phyloP scores from a whole-genome alignment of 1,140 invertebrate species.

The Onthophagus taurus region DNA sequence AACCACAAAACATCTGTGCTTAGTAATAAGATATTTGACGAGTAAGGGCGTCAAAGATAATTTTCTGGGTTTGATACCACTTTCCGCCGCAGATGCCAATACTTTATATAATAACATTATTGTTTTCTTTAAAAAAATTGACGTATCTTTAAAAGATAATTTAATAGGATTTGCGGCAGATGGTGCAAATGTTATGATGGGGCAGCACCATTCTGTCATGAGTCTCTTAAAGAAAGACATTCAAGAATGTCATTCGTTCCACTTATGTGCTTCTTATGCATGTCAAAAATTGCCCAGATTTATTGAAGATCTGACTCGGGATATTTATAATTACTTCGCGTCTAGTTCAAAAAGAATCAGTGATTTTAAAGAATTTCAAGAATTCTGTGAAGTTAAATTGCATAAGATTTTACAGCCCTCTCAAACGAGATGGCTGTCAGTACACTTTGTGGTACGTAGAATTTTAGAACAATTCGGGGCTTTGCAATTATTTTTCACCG shows the following conservation, averaged over 20 bases:
- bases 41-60: conserved; percentile 18
- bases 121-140: conserved; percentile 26
- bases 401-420: conserved; percentile 23
- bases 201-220: conserved; percentile 10
- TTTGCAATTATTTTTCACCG: not conserved
- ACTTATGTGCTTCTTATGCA: conserved; percentile 29
- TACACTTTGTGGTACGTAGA: not conserved
- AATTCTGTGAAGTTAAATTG: conserved; percentile 24
- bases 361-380: conserved; percentile 25
- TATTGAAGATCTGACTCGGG: conserved; percentile 21
- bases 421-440: conserved; percentile 6
- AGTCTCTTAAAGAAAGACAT: conserved; percentile 6
- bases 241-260: conserved; percentile 26
- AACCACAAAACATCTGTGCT: conserved; percentile 29
- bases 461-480: not conserved
- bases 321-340: conserved; percentile 24
- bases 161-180: conserved; percentile 36
- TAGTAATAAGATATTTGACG: conserved; percentile 24
- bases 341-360: conserved; percentile 24
- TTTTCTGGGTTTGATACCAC: conserved; percentile 26
- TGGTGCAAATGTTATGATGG: conserved; percentile 25
- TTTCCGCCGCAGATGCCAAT: conserved; percentile 21
- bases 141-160: conserved; percentile 34
- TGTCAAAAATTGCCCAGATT: conserved; percentile 19
- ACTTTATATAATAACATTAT: conserved; percentile 23